Conservation (phyloP, 2,888 invertebrate genomes). For the Eupithecia subfuscata region DNA sequence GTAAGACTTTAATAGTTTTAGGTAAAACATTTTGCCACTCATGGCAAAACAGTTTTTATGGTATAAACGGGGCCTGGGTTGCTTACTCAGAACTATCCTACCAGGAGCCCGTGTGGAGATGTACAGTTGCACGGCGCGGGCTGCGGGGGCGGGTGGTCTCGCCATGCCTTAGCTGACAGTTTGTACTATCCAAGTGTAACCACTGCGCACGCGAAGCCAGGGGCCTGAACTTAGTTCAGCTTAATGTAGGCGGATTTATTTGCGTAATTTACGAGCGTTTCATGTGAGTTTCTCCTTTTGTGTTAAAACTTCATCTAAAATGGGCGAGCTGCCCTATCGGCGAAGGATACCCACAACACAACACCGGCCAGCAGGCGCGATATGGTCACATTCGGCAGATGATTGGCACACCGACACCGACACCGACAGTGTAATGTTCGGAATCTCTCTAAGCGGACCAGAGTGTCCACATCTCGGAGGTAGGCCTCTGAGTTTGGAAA, state of each 20-base stretch:
- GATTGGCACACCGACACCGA: background rate
- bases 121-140: too few relatives aligned
- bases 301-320: background rate
- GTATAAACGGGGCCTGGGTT: too few relatives aligned
- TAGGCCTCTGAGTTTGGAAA: background rate
- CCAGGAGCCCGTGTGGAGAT: too few relatives aligned
- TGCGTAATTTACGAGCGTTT: conserved; percentile 8
- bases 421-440: background rate
- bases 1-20: too few relatives aligned
- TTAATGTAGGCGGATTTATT: background rate
- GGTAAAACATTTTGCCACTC: too few relatives aligned
- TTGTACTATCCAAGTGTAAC: too few relatives aligned
- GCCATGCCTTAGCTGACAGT: too few relatives aligned
- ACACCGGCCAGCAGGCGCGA: background rate
- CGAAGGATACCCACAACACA: conserved; percentile 6
- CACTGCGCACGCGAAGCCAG: background rate
- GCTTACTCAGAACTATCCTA: too few relatives aligned
- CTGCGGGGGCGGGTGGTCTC: too few relatives aligned
- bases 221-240: background rate
- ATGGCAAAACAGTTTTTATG: too few relatives aligned
- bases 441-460: background rate
- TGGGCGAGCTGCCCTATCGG: background rate
- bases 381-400: background rate
- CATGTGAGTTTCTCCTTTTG: conserved; percentile 2
- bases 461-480: background rate